Conservation (phyloP, 37 sponge, comb jelly and placozoan genomes). For the Diacarnus erythraeanus region DNA sequence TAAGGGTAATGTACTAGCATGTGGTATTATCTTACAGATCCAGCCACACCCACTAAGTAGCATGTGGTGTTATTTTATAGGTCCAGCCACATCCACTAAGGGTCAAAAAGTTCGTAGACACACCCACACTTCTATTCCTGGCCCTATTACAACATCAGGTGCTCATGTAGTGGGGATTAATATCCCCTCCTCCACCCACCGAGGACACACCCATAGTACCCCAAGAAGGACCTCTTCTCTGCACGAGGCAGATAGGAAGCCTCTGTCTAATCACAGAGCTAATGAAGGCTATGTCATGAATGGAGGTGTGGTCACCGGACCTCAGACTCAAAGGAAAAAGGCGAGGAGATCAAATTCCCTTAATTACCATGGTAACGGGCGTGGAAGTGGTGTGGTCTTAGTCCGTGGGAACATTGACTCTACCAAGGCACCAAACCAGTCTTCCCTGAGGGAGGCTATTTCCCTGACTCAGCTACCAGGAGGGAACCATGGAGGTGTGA, state of each 20-base stretch:
- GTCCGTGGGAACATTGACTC: not conserved
- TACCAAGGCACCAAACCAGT: not conserved
- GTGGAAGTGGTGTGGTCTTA: not conserved
- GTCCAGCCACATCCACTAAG: not conserved
- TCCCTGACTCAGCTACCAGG: not conserved
- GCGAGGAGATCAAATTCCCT: not conserved
- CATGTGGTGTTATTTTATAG: not conserved
- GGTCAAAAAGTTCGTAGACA: not conserved
- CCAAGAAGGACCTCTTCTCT: not conserved
- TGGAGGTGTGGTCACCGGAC: not conserved
- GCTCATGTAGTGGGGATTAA: not conserved
- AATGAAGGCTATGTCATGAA: not conserved
- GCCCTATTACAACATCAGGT: not conserved
- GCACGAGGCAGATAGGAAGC: not conserved
- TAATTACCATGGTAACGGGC: not conserved
- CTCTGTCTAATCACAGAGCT: not conserved
- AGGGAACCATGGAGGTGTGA: no score
- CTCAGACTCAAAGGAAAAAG: not conserved
- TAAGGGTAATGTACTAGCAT: no score
- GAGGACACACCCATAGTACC: not conserved
- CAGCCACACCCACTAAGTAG: no score
- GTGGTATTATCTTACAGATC: no score
- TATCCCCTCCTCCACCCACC: not conserved
- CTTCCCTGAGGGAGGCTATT: not conserved
- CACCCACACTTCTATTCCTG: not conserved